Evolutionary conservation across 2,888 invertebrate genomes (phyloP).

Genomic region (Microplitis deprimator): DNA sequence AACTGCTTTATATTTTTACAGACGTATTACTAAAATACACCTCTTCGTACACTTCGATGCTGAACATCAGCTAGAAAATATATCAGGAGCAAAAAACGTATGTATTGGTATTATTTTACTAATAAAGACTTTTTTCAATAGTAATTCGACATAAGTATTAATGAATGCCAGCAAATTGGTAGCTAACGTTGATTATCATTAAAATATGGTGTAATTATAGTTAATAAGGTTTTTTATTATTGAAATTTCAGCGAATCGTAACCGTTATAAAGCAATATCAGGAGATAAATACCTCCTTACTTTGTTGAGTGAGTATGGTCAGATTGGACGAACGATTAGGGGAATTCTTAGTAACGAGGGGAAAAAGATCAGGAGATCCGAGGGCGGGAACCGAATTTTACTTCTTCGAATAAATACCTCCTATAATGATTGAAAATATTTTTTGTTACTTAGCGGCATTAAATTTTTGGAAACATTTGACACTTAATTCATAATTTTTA

Average conservation of each 20-base stretch:
- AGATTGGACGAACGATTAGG: constrained; percentile 25
- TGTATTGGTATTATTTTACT: too few relatives aligned
- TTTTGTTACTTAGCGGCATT: too few relatives aligned
- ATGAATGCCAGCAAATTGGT: too few relatives aligned
- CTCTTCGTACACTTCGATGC: not conserved
- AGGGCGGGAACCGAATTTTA: constrained; percentile 26
- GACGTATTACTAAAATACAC: not conserved
- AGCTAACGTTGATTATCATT: too few relatives aligned
- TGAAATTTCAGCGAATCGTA: not conserved
- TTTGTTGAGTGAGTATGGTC: not conserved
- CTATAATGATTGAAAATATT: not conserved
- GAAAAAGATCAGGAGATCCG: constrained; percentile 33
- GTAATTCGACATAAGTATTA: too few relatives aligned
- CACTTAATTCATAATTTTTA: too few relatives aligned
- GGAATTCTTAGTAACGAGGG: constrained; percentile 15
- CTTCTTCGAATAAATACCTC: constrained; percentile 17
- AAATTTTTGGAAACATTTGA: too few relatives aligned
- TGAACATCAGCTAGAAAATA: not conserved
- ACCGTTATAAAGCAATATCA: not conserved
- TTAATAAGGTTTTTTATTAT: not conserved
- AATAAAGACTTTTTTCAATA: too few relatives aligned
- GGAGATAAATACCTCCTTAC: constrained; percentile 12
- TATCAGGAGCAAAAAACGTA: not conserved
- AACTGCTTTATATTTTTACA: not conserved
- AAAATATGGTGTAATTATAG: not conserved